Percentiles rank a stretch among this genome's conserved stretches.
Evolutionary conservation across 2,888 invertebrate species (phyloP).

Genomic region (Psococerastis gibbosa): DNA sequence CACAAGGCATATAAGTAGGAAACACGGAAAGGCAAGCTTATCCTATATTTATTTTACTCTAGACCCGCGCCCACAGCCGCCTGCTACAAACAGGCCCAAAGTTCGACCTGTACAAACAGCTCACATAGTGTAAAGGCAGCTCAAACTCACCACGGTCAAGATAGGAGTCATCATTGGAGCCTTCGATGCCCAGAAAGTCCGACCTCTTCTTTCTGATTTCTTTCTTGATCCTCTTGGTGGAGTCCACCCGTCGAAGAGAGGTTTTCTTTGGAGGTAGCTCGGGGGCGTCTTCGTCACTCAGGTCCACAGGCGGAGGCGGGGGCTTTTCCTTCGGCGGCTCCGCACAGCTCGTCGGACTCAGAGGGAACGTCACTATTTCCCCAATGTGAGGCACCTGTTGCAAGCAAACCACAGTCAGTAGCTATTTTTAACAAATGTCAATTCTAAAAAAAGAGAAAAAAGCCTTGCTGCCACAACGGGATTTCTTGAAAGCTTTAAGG

Average conservation of each 20-base stretch:
- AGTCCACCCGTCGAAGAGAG: constrained; percentile 53
- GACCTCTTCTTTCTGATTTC: constrained; percentile 67
- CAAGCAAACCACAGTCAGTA: too few relatives aligned
- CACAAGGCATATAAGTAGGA: too few relatives aligned
- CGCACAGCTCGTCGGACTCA: constrained; percentile 38
- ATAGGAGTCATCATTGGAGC: constrained; percentile 25
- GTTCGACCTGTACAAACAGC: background rate
- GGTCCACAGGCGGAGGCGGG: constrained; percentile 54
- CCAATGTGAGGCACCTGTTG: constrained; percentile 15
- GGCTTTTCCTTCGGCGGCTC: constrained; percentile 76
- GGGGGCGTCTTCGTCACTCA: constrained; percentile 28
- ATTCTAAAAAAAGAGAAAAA: too few relatives aligned
- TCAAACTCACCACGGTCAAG: constrained; percentile 20
- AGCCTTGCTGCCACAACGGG: too few relatives aligned
- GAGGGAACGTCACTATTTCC: constrained; percentile 27
- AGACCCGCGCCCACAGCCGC: too few relatives aligned
- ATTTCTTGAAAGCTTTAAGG: too few relatives aligned
- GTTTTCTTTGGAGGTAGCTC: constrained; percentile 26
- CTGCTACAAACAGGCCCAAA: too few relatives aligned
- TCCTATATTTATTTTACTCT: background rate
- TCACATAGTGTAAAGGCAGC: too few relatives aligned
- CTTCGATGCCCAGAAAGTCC: constrained; percentile 71
- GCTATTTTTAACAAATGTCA: too few relatives aligned
- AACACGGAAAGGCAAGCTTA: too few relatives aligned
- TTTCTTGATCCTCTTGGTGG: constrained; percentile 68